Conservation (phyloP, 2,888 invertebrate genomes). For the Pandemis heparana region DNA sequence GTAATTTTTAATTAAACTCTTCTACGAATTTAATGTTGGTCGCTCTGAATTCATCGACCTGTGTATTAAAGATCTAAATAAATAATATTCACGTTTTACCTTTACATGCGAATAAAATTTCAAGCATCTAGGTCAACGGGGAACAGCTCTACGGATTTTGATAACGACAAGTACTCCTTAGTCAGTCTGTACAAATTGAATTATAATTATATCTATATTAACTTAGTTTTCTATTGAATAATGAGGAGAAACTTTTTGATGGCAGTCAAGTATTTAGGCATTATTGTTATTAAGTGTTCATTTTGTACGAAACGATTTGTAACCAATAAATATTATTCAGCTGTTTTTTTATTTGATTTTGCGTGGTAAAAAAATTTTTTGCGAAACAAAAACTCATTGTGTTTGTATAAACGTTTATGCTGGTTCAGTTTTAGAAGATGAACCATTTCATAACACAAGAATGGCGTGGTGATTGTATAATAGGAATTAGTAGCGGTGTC, state of each 20-base stretch:
- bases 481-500: constrained; percentile 8
- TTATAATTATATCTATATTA: no score
- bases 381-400: no score
- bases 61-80: not conserved
- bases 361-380: no score
- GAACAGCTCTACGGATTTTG: not conserved
- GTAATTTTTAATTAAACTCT: no score
- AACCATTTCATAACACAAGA: not conserved
- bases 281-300: no score
- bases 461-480: not conserved
- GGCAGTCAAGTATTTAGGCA: no score
- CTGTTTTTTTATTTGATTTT: no score
- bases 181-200: not conserved
- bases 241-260: no score
- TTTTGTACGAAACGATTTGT: no score
- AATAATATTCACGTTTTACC: not conserved
- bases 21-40: not conserved
- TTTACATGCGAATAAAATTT: not conserved
- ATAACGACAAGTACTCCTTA: not conserved
- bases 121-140: not conserved
- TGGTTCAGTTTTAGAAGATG: no score
- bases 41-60: not conserved
- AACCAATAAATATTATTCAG: no score
- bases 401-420: no score
- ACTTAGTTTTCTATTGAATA: not conserved